These are phyloP conservation scores for Hyperopisus bebe DNA, from an alignment of 2,113 vertebrate species.

Conservation along the genomic window DNA sequence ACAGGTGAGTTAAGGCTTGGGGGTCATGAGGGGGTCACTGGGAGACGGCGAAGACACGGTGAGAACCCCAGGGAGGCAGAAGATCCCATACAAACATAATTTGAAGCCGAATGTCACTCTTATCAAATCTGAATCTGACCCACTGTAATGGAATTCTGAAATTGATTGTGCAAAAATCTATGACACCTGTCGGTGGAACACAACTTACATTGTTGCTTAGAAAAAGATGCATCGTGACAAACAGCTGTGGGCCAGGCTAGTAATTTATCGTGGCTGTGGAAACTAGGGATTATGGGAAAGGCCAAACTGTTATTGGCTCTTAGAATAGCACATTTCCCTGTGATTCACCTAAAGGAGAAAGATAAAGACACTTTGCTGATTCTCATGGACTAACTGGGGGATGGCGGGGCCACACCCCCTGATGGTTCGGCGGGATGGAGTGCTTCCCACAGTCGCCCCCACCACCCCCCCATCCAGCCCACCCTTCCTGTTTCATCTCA, in stretches of 20 bases:
- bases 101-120: neutral
- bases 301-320: neutral
- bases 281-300: neutral
- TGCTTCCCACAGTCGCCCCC: neutral
- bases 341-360: neutral
- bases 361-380: neutral
- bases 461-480: neutral
- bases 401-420: neutral
- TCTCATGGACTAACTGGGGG: neutral
- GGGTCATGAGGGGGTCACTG: neutral
- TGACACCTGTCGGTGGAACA: neutral
- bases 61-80: neutral
- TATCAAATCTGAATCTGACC: neutral
- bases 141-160: neutral
- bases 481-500: slow-evolving; percentile 16
- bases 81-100: neutral
- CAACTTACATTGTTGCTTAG: neutral
- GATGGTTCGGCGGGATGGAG: neutral
- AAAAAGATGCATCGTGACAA: neutral
- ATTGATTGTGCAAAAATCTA: neutral
- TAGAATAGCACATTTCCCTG: neutral
- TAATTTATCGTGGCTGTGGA: neutral
- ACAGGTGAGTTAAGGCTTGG: slow-evolving; percentile 65
- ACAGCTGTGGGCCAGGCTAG: neutral
- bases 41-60: neutral